Evolutionary conservation across 2,888 invertebrate species (phyloP).

Genomic region (Diplazon laetatorius): DNA sequence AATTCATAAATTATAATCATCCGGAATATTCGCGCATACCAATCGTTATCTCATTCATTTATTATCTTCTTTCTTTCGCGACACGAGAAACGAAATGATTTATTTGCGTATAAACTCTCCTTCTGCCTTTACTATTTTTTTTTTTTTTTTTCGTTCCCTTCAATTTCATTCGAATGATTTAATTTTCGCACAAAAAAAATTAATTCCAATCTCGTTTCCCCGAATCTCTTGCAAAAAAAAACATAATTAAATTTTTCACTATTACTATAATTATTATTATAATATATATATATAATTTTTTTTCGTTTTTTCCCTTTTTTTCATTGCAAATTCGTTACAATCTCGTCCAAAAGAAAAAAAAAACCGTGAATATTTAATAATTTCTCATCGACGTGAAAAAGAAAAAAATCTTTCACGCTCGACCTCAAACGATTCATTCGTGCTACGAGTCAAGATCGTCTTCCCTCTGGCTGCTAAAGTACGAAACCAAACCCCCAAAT

Average conservation of each 20-base stretch:
- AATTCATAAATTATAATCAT: slow-evolving; percentile 13
- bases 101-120: background rate
- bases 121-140: too few relatives aligned
- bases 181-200: background rate
- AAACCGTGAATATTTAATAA: too few relatives aligned
- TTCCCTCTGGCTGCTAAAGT: slow-evolving; percentile 95
- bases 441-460: slow-evolving; percentile 93
- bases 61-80: background rate
- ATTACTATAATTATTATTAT: too few relatives aligned
- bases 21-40: slow-evolving; percentile 17
- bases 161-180: background rate
- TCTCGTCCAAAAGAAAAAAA: too few relatives aligned
- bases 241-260: too few relatives aligned
- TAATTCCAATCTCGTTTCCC: too few relatives aligned
- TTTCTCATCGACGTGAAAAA: background rate
- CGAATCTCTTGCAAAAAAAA: background rate
- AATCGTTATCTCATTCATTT: slow-evolving; percentile 26
- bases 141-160: background rate
- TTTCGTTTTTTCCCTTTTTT: background rate
- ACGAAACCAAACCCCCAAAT: slow-evolving; percentile 95
- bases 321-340: background rate
- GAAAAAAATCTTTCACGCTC: slow-evolving; percentile 54
- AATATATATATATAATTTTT: background rate
- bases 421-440: slow-evolving; percentile 81
- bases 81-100: slow-evolving; percentile 17